Evolutionary conservation across 2,113 vertebrate genomes (phyloP).

Genomic region (Burhinus bistriatus): DNA sequence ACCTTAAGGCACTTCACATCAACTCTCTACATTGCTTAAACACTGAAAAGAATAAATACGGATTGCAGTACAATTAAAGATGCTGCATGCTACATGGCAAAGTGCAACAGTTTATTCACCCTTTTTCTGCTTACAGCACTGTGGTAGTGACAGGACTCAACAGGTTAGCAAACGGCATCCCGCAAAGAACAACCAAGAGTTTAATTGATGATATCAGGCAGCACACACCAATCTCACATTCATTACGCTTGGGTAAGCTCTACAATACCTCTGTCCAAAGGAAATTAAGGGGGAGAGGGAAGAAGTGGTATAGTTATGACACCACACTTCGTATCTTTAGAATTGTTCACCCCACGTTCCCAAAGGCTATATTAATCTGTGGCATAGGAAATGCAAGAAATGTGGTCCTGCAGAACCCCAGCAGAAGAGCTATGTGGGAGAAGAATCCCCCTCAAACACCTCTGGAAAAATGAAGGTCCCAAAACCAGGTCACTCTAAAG

Average conservation of each 20-base stretch:
- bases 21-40: neutral
- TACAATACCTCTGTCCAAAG: neutral
- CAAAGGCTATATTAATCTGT: neutral
- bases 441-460: neutral
- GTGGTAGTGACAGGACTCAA: neutral
- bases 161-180: neutral
- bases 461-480: neutral
- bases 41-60: neutral
- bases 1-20: neutral
- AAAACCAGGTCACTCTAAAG: neutral
- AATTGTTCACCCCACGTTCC: neutral
- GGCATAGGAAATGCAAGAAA: neutral
- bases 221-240: neutral
- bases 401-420: neutral
- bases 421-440: accelerated
- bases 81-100: neutral
- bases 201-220: no score
- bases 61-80: neutral
- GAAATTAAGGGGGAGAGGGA: neutral
- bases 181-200: neutral
- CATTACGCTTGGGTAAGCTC: neutral
- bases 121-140: neutral
- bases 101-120: neutral
- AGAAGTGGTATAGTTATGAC: neutral
- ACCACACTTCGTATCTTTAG: accelerated